Conservation (phyloP, 2,888 invertebrate species). For the Steinernema hermaphroditum region DNA sequence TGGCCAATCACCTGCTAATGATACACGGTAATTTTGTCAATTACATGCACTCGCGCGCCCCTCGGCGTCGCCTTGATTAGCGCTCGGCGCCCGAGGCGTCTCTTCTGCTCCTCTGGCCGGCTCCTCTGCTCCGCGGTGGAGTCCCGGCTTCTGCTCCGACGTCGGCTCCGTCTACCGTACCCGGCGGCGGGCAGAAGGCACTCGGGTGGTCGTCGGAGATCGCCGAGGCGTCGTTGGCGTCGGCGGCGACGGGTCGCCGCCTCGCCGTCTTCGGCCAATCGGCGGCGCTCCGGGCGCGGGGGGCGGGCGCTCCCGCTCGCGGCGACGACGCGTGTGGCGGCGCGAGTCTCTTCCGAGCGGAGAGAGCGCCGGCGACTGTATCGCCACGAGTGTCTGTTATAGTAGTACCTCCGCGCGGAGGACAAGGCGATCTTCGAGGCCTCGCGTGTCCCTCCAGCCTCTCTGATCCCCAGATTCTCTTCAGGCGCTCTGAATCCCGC, state of each 20-base stretch:
- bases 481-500: constrained; percentile 12
- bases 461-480: constrained; percentile 8
- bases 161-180: constrained; percentile 29
- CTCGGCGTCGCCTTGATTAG: constrained; percentile 28
- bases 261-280: constrained; percentile 9
- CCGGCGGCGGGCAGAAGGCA: not conserved
- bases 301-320: constrained; percentile 24
- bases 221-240: not conserved
- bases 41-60: constrained; percentile 41
- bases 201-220: constrained; percentile 1
- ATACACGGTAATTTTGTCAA: constrained; percentile 55
- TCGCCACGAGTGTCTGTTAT: constrained; percentile 27
- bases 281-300: not conserved
- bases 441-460: not conserved
- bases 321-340: constrained; percentile 29
- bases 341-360: constrained; percentile 24
- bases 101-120: not conserved
- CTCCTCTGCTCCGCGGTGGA: too few relatives aligned
- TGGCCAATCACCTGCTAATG: constrained; percentile 69
- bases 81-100: not conserved
- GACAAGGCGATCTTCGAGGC: not conserved
- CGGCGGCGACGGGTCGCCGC: constrained; percentile 18
- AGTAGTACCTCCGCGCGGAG: constrained; percentile 6
- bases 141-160: not conserved
- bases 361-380: constrained; percentile 29